Evolutionary conservation across 2,113 vertebrate genomes (phyloP).

Genomic region (Athene noctua): DNA sequence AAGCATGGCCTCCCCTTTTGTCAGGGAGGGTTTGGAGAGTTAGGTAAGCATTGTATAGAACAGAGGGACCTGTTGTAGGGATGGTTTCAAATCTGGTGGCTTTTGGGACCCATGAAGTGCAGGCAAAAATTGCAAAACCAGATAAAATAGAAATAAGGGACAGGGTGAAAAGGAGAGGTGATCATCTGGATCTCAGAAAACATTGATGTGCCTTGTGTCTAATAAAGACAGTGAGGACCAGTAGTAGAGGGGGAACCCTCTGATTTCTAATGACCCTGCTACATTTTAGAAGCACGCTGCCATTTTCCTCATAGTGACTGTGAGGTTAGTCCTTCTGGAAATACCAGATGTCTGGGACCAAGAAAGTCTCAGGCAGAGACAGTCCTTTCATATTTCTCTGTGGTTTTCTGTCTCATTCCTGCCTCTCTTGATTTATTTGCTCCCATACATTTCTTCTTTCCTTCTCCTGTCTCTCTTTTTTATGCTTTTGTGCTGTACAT

Average conservation of each 20-base stretch:
- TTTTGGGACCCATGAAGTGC: not conserved
- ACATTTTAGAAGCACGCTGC: not conserved
- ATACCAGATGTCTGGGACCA: not conserved
- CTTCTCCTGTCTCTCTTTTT: not conserved
- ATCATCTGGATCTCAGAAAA: not conserved
- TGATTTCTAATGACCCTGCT: not conserved
- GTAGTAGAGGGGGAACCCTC: not conserved
- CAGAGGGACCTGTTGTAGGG: not conserved
- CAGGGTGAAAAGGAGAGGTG: not conserved
- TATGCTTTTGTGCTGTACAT: not conserved
- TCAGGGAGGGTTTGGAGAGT: not conserved
- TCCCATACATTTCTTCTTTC: not conserved
- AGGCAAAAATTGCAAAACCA: not conserved
- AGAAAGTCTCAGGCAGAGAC: not conserved
- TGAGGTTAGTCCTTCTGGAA: not conserved
- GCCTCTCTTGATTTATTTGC: not conserved
- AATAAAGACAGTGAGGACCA: not conserved
- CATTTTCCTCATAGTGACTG: not conserved
- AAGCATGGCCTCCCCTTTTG: not conserved
- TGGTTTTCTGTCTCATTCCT: not conserved
- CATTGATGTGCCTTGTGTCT: not conserved
- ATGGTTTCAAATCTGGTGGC: not conserved
- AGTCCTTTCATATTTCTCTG: not conserved
- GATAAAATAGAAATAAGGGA: not conserved
- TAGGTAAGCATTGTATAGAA: not conserved